Evolutionary conservation across 2,888 invertebrate genomes (phyloP), one percentile per base, ranked within the genome.

Genomic region (Sipunculus nudus): DNA sequence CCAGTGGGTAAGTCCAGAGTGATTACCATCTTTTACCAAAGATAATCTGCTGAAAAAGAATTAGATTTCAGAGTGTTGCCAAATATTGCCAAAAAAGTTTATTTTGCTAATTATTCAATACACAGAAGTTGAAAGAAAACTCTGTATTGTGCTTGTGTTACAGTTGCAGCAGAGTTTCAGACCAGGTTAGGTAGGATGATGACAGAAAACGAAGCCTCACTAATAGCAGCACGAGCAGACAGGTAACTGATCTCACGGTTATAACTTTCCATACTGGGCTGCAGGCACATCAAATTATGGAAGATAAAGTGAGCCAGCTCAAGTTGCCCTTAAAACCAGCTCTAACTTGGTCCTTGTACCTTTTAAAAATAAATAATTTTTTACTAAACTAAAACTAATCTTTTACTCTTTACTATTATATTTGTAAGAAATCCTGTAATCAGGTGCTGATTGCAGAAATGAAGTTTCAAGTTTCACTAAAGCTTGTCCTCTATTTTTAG

Each of bases 211-310:
- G 94, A 96, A 79, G 89, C 91, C 31, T 92, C 92, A 85, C 85
- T 97, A 21, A 89, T 92, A 49, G 91, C 92, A 57, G 94, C 94
- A 0, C 87, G 96, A 69, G 91, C 92, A 61, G 95, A 96, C 73
- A 88, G 92, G 91, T 91, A 78, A 78, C 72, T 58, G n/a, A 21
- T 13, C 26, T 28, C 38, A 13, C n/a, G n/a, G n/a, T n/a, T n/a
- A n/a, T n/a, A n/a, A n/a, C n/a, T n/a, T n/a, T n/a, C n/a, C n/a
- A n/a, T n/a, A n/a, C n/a, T n/a, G n/a, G n/a, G n/a, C n/a, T n/a
- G n/a, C n/a, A n/a, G n/a, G n/a, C n/a, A n/a, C n/a, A n/a, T n/a
- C n/a, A n/a, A n/a, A n/a, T n/a, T n/a, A n/a, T n/a, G n/a, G n/a
- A n/a, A n/a, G n/a, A n/a, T n/a, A n/a, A n/a, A n/a, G n/a, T n/a